Conservation (phyloP, 2,888 invertebrate genomes). For the Sesamia inferens region DNA sequence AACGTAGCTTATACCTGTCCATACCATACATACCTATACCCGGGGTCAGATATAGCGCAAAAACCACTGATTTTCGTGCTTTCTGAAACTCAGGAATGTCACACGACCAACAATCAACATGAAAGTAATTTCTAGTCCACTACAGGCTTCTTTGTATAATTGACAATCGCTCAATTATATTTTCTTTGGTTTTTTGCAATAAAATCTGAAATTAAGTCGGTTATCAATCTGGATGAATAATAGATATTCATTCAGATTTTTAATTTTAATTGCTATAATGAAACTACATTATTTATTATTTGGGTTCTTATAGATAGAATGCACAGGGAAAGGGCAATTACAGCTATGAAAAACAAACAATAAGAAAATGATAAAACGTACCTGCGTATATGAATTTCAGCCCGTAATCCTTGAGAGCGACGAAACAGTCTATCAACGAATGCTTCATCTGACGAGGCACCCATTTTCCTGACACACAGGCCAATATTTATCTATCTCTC, state of each 20-base stretch:
- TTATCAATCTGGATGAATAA: not conserved
- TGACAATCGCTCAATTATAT: not conserved
- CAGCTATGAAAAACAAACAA: not conserved
- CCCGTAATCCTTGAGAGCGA: not conserved
- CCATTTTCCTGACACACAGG: conserved; percentile 24
- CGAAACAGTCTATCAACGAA: conserved; percentile 1
- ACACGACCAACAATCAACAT: not conserved
- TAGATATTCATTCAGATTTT: not conserved
- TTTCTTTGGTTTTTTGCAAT: not conserved
- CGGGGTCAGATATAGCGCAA: not conserved
- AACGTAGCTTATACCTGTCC: not conserved
- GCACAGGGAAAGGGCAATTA: not conserved
- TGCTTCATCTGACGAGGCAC: conserved; percentile 16
- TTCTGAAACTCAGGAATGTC: not conserved
- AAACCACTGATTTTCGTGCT: not conserved
- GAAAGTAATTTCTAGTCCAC: not conserved
- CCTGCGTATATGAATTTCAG: not conserved
- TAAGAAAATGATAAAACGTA: not conserved
- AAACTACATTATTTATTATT: not conserved
- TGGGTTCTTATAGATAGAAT: not conserved
- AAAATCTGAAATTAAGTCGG: not conserved
- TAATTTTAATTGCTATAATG: not conserved
- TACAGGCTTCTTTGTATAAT: not conserved
- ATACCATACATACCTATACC: too few relatives aligned
- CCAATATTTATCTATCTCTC: conserved; percentile 39